Evolutionary conservation across 2,797 vertebrate species (phyloP), one percentile per base, ranked within the genome.

Genomic region (Bucorvus abyssinicus): DNA sequence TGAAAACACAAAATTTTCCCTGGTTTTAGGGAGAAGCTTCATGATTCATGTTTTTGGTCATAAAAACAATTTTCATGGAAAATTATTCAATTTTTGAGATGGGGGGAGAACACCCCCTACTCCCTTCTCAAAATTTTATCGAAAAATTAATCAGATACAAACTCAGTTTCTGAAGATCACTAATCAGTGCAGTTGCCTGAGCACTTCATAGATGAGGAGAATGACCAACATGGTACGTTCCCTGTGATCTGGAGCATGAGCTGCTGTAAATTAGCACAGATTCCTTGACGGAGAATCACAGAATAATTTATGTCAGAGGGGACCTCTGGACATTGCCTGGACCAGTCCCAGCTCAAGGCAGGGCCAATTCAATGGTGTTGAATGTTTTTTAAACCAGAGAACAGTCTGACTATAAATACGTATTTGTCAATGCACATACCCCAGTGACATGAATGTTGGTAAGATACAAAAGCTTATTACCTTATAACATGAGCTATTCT

Each of bases 401-500:
- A 12, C 1, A 1, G 3, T 38, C 7, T 30, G 29, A 50, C 44
- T 50, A 44, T 16, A 36, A n/a, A 19, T 14, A n/a, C 4, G 0
- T 34, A 59, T 9, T 14, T 83, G 67, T 47, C 6, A 5, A 5
- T 2, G 2, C n/a, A 64, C 36, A 47, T 55, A 55, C 32, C n/a
- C 49, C 45, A 55, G 45, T 26, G 80, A 45, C 32, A n/a, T 4
- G 29, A 47, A 20, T 4, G 18, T 3, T 40, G 29, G 4, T 7
- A 34, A 84, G 12, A 29, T 27, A 27, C 23, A 57, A 45, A 32
- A 52, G 36, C 27, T 32, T 49, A 4, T 40, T 29, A 14, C 34
- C 53, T 42, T 59, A 10, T 27, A 78, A 30, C n/a, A 38, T 44
- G 14, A 70, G 49, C 50, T 55, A 14, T 73, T 68, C 38, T 77